Base-by-base conservation (phyloP, 1,140 invertebrate species). In the Carposina sasakii region DNA sequence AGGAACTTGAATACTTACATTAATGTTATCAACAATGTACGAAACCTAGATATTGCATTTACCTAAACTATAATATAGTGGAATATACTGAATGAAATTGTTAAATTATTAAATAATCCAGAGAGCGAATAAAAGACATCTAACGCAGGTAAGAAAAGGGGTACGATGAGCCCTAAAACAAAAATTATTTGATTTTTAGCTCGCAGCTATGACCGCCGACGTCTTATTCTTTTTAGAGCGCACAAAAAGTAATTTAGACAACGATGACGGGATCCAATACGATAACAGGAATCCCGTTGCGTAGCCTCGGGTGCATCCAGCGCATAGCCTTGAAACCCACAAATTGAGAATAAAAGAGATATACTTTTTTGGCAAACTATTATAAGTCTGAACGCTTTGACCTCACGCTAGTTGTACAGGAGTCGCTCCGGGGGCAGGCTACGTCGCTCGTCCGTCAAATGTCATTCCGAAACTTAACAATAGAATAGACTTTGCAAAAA, bases 281-380 rank as follows among this genome's bases (percentile, higher is more conserved):
- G 76, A 79, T 79, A 76, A 75, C 73, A 77, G 74, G 74, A 77
- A 77, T 79, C 71, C 76, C 78, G 77, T 79, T 77, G 77, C 66
- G 70, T 72, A 65, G 67, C 74, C 74, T 67, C 65, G 55, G 69
- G 68, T 65, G 66, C 49, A 36, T 26, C 54, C 51, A 47, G 40
- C 45, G 42, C 43, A 33, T 42, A 54, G 48, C 50, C 33, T 48
- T 24, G 47, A 24, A 19, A 19, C 24, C 48, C 8, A n/a, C n/a
- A 19, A 34, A 24, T 15, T 34, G 49, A 12, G 26, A 23, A 45
- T 39, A 39, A 33, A 13, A 33, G 9, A 10, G 6, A 37, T 20
- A 10, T 21, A 6, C 5, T 39, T 39, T 39, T 39, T 9, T 21
- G 20, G 3, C 36, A 20, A 43, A 30, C 49, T 36, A 48, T 23